These are phyloP conservation scores for Netelia melanura DNA, from an alignment of 2,888 invertebrate species.

Conservation along the genomic window DNA sequence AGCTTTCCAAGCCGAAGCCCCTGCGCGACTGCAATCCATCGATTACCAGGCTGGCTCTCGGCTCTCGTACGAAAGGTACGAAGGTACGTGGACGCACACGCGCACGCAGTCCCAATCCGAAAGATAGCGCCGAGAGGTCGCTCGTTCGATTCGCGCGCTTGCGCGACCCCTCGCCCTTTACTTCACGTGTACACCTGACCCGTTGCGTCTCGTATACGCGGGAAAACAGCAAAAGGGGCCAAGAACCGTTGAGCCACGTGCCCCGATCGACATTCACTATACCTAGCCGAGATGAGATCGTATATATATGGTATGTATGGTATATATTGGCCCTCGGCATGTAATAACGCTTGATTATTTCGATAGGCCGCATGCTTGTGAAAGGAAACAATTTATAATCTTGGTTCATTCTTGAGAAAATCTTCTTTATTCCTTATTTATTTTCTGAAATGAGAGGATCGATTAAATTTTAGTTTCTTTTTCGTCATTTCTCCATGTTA, in stretches of 20 bases:
- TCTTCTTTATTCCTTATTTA: constrained; percentile 78
- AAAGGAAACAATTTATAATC: constrained; percentile 36
- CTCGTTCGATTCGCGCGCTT: constrained; percentile 64
- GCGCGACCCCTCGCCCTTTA: constrained; percentile 59
- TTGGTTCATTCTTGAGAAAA: constrained; percentile 67
- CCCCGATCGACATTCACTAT: no score
- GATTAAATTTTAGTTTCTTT: constrained; percentile 72
- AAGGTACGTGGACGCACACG: background rate
- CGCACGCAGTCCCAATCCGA: constrained; percentile 53
- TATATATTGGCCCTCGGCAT: no score
- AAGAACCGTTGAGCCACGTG: no score
- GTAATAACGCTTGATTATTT: no score
- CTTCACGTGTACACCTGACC: no score
- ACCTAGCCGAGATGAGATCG: no score
- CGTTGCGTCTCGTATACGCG: no score
- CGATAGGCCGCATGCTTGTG: background rate
- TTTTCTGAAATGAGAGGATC: constrained; percentile 80
- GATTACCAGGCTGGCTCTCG: constrained; percentile 69
- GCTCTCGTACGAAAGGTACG: background rate
- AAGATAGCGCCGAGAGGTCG: constrained; percentile 37
- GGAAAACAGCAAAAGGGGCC: no score
- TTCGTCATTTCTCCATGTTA: constrained; percentile 41
- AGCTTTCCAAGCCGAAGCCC: no score
- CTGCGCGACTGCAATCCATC: constrained; percentile 64
- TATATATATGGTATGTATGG: no score